Evolutionary conservation across 2,113 vertebrate species (phyloP).

Genomic region (Enhydra lutris): DNA sequence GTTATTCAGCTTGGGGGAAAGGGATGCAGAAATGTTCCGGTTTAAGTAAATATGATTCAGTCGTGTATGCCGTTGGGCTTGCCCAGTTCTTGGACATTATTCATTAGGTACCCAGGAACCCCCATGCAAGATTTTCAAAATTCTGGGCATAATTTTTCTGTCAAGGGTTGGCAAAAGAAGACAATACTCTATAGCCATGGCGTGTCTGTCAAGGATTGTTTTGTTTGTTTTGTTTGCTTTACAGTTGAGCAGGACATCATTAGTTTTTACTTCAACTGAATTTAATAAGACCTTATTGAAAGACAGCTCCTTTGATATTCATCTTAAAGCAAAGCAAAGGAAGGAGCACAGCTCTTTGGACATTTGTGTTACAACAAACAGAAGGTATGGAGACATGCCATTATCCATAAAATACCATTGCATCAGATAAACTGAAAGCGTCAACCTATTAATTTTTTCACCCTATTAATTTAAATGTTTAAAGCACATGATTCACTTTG

Average conservation of each 20-base stretch:
- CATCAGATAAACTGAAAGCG: not conserved
- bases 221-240: conserved; percentile 22
- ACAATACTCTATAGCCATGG: not conserved
- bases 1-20: conserved; percentile 54
- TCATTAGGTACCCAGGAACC: conserved; percentile 65
- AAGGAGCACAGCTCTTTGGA: not conserved
- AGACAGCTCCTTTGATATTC: conserved; percentile 45
- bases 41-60: conserved; percentile 72
- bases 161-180: conserved; percentile 58
- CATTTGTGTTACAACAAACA: not conserved
- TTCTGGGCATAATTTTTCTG: conserved; percentile 70
- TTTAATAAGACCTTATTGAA: conserved; percentile 36
- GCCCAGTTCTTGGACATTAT: conserved; percentile 61
- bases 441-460: not conserved
- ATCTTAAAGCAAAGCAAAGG: not conserved
- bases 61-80: conserved; percentile 54
- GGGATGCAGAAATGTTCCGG: conserved; percentile 35
- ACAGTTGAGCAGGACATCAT: conserved; percentile 9
- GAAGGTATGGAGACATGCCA: not conserved
- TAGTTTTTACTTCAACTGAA: conserved; percentile 39
- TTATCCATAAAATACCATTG: not conserved
- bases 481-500: not conserved
- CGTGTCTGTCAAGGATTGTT: not conserved
- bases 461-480: not conserved
- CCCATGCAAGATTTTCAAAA: conserved; percentile 59